Percentiles rank a stretch among this genome's conserved stretches.
Evolutionary conservation across 2,888 invertebrate species (phyloP).

Genomic region (Agrochola macilenta): DNA sequence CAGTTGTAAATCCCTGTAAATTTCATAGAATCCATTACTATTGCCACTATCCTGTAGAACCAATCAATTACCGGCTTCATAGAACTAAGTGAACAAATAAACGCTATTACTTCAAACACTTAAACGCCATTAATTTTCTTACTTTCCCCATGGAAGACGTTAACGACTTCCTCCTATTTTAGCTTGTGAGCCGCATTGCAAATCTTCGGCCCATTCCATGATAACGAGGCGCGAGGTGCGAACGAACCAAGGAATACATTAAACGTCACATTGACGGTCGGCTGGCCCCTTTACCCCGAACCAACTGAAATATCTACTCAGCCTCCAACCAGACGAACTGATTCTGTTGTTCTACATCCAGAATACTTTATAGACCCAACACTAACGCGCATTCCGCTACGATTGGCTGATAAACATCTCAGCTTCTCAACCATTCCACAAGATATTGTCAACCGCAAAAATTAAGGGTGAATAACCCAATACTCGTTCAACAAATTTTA

Average conservation of each 20-base stretch:
- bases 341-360: conserved; percentile 60
- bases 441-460: conserved; percentile 48
- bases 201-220: conserved; percentile 70
- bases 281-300: conserved; percentile 66
- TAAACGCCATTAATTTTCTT: conserved; percentile 69
- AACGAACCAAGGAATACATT: conserved; percentile 63
- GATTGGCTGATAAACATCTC: conserved; percentile 52
- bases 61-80: conserved; percentile 32
- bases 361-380: conserved; percentile 54
- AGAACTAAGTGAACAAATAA: conserved; percentile 60
- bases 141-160: conserved; percentile 71
- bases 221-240: conserved; percentile 69
- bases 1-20: conserved; percentile 25
- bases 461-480: conserved; percentile 57
- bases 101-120: conserved; percentile 55
- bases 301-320: conserved; percentile 44
- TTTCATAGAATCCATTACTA: conserved; percentile 28
- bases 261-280: conserved; percentile 46
- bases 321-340: conserved; percentile 21
- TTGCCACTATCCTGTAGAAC: conserved; percentile 5
- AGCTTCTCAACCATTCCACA: conserved; percentile 38
- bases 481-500: conserved; percentile 52
- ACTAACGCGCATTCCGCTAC: conserved; percentile 44
- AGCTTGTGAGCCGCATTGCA: conserved; percentile 68
- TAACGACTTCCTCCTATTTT: conserved; percentile 73